Percentiles rank a stretch among this genome's conserved stretches.
These are phyloP conservation scores for Lepisosteus osseus DNA, from an alignment of 2,113 vertebrate genomes.

Conservation along the genomic window DNA sequence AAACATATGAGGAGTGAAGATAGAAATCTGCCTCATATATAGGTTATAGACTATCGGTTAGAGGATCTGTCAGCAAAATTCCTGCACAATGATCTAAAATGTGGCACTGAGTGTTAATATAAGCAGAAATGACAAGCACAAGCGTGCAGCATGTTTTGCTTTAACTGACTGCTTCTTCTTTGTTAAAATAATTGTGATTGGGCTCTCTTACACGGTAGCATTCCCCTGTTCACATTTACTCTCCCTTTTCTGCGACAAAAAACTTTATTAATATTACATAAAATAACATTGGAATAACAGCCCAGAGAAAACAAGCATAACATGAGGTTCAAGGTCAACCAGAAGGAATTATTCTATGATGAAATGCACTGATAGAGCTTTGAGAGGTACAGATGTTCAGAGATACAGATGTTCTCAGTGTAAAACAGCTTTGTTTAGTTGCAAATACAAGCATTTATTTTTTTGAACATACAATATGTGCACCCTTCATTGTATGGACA, in stretches of 20 bases:
- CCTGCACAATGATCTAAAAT: conserved; percentile 5
- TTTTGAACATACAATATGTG: too few species aligned
- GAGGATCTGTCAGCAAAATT: conserved; percentile 10
- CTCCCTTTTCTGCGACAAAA: too few species aligned
- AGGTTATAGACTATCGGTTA: conserved; percentile 9
- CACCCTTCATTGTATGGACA: too few species aligned
- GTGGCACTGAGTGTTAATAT: neutral
- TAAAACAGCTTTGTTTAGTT: too few species aligned
- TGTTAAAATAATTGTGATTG: neutral
- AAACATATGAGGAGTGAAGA: conserved; percentile 7
- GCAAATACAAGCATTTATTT: too few species aligned
- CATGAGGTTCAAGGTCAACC: too few species aligned
- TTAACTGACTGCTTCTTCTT: neutral
- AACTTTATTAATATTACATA: neutral
- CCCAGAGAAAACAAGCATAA: neutral
- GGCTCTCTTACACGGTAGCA: neutral
- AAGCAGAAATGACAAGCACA: conserved; percentile 22
- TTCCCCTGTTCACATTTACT: too few species aligned
- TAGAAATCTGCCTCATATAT: neutral
- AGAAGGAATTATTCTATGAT: too few species aligned
- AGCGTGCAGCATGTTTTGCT: neutral
- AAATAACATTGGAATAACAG: neutral
- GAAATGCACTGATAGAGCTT: too few species aligned
- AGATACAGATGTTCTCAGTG: too few species aligned
- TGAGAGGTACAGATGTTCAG: too few species aligned